These are phyloP conservation scores for Siniperca scherzeri DNA, from an alignment of 2,797 vertebrate species.

Conservation along the genomic window DNA sequence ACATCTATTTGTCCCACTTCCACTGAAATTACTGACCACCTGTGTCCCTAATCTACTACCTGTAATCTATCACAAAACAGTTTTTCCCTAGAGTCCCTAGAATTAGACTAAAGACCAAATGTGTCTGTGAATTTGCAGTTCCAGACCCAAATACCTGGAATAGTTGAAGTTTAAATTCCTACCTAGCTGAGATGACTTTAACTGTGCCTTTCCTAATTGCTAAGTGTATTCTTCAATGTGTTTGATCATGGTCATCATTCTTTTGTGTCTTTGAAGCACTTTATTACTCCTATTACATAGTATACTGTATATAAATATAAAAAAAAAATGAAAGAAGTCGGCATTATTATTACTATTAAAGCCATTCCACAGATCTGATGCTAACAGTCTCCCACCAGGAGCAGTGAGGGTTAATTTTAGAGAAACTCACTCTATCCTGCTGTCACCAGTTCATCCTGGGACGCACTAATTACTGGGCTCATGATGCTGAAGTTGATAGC, in stretches of 20 bases:
- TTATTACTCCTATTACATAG: background rate
- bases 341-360: background rate
- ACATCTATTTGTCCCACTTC: no score
- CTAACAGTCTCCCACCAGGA: slow-evolving; percentile 23
- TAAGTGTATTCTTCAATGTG: background rate
- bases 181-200: background rate
- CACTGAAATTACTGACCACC: no score
- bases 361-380: background rate
- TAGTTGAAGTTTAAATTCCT: background rate
- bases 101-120: background rate
- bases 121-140: background rate
- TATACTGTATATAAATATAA: background rate
- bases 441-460: slow-evolving; percentile 41
- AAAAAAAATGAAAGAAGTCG: background rate
- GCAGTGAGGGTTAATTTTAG: slow-evolving; percentile 44
- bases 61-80: background rate
- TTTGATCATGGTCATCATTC: background rate
- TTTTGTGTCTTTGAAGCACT: background rate
- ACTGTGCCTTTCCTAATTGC: background rate
- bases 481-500: slow-evolving; percentile 55
- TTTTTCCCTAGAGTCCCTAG: background rate
- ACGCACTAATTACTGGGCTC: slow-evolving; percentile 61
- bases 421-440: slow-evolving; percentile 32
- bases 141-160: no score
- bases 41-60: no score